Evolutionary conservation across 1,140 invertebrate species (phyloP).

Genomic region (Dreissena polymorpha): DNA sequence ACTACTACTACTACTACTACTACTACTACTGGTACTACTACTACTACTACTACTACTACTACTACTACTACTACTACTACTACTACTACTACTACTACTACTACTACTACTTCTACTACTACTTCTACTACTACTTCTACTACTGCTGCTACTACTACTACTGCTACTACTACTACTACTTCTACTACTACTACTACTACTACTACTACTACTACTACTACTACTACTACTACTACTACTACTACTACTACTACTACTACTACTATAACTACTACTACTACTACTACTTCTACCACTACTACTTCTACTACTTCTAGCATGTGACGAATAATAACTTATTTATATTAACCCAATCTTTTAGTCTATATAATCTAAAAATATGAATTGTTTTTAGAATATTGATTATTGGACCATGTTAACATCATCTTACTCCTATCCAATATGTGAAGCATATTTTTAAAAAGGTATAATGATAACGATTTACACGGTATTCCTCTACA

Average conservation of each 20-base stretch:
- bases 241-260: constrained; percentile 2
- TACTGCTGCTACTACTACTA: not conserved
- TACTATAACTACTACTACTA: not conserved
- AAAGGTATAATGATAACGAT: no score
- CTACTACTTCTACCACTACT: not conserved
- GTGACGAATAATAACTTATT: no score
- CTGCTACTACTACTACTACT: not conserved
- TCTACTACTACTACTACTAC: not conserved
- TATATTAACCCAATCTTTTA: no score
- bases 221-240: constrained; percentile 2
- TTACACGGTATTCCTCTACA: no score
- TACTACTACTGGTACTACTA: not conserved
- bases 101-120: not conserved
- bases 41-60: not conserved
- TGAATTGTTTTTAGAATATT: no score
- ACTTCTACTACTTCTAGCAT: not conserved
- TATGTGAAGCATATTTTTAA: no score
- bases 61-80: constrained; percentile 2
- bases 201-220: constrained; percentile 3
- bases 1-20: constrained; percentile 25
- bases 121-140: not conserved
- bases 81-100: not conserved
- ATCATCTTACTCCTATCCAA: no score
- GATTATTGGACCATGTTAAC: no score
- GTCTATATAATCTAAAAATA: no score